phyloP scores from a whole-genome alignment of 2,888 invertebrate genomes.

The Diplazon laetatorius region DNA sequence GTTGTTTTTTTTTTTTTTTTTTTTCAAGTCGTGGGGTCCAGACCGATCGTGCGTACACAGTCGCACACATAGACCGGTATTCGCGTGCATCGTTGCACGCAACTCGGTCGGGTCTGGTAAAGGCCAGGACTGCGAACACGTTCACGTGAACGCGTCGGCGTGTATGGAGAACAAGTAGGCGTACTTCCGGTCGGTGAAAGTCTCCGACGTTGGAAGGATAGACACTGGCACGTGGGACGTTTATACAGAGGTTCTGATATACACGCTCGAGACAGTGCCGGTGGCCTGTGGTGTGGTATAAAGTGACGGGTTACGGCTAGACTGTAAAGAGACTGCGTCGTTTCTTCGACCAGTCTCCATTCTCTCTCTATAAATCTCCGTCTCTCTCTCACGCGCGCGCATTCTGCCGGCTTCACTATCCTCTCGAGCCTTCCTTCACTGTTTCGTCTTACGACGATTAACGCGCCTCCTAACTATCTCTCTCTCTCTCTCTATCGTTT shows the following conservation, averaged over 20 bases:
- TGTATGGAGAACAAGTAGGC: conserved; percentile 49
- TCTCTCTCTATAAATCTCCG: conserved; percentile 29
- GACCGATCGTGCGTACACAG: conserved; percentile 26
- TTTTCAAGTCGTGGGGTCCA: too few species aligned
- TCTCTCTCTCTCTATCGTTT: conserved; percentile 17
- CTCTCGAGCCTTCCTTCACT: conserved; percentile 15
- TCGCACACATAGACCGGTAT: conserved; percentile 1
- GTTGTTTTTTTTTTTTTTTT: not conserved
- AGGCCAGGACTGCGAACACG: conserved; percentile 28
- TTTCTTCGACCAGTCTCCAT: conserved; percentile 66
- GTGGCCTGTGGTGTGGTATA: conserved; percentile 18
- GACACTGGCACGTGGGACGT: conserved; percentile 68
- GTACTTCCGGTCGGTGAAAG: conserved; percentile 76
- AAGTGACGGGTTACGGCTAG: conserved; percentile 69
- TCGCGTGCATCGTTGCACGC: not conserved
- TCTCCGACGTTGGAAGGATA: conserved; percentile 68
- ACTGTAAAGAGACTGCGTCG: conserved; percentile 77
- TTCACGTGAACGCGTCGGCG: conserved; percentile 29
- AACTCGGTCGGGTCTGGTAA: conserved; percentile 13
- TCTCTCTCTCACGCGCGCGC: conserved; percentile 15
- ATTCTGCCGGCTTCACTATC: not conserved
- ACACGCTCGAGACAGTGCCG: conserved; percentile 53
- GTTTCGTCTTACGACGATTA: conserved; percentile 5
- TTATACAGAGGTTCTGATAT: conserved; percentile 49
- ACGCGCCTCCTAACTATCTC: conserved; percentile 10